These are phyloP conservation scores for Muscidifurax raptorellus DNA, from an alignment of 1,140 invertebrate genomes.

Conservation along the genomic window DNA sequence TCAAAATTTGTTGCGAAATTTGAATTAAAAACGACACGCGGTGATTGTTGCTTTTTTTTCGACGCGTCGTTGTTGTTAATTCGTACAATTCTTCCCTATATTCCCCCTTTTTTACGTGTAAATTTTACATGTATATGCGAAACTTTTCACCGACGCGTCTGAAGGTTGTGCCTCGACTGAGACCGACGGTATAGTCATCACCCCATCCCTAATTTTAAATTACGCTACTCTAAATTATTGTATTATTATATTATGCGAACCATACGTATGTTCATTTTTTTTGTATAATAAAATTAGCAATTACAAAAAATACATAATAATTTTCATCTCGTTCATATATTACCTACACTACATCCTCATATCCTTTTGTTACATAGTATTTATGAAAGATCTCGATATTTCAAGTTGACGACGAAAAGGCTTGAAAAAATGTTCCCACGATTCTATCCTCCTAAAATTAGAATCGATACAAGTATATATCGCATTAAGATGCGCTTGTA, in stretches of 20 bases:
- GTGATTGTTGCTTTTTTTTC: not conserved
- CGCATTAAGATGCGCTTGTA: not conserved
- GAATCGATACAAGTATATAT: not conserved
- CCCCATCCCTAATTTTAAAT: constrained; percentile 55
- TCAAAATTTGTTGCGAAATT: not conserved
- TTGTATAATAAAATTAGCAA: constrained; percentile 63
- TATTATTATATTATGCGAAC: constrained; percentile 56
- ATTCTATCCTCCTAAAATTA: not conserved
- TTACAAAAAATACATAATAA: constrained; percentile 52
- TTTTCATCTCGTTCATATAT: not conserved
- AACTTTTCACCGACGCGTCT: constrained; percentile 55
- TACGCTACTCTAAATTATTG: constrained; percentile 64
- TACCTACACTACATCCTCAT: not conserved
- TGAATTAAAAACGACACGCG: not conserved
- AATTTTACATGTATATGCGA: constrained; percentile 13
- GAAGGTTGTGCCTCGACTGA: constrained; percentile 62
- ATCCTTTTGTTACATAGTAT: not conserved
- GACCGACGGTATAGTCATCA: constrained; percentile 59
- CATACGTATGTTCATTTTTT: constrained; percentile 61
- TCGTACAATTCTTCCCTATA: not conserved
- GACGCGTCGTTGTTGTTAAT: constrained; percentile 58
- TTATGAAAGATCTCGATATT: too few species aligned
- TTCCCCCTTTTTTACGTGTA: constrained; percentile 7
- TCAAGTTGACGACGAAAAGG: not conserved
- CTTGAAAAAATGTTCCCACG: not conserved